Conservation (phyloP, 2,113 vertebrate genomes). For the Sakesphorus luctuosus region DNA sequence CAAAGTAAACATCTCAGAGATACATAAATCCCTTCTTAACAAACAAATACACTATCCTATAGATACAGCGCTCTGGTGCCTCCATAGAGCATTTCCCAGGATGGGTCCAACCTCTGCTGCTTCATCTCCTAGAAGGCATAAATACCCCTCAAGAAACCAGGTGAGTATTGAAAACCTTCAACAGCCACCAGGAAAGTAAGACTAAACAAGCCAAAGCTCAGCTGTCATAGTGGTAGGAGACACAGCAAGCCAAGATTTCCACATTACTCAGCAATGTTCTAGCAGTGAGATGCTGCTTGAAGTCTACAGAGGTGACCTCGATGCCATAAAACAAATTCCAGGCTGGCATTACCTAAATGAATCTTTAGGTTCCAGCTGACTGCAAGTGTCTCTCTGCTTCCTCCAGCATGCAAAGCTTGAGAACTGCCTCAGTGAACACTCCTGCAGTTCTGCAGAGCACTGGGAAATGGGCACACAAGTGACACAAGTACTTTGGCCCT, state of each 20-base stretch:
- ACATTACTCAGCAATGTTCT: background rate
- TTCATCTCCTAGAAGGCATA: constrained; percentile 38
- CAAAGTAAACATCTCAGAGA: constrained; percentile 32
- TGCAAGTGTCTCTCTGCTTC: background rate
- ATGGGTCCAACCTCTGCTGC: constrained; percentile 34
- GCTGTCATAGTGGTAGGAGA: constrained; percentile 5
- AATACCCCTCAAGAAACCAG: constrained; percentile 62
- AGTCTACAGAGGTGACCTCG: background rate
- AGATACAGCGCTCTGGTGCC: background rate
- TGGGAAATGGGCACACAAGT: background rate
- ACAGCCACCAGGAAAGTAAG: constrained; percentile 53
- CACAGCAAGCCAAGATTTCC: background rate
- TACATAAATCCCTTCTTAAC: background rate
- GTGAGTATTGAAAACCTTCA: constrained; percentile 60
- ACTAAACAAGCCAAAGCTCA: constrained; percentile 61
- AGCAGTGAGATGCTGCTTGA: background rate
- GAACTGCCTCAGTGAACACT: background rate
- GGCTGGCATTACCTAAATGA: background rate
- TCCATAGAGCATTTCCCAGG: constrained; percentile 15
- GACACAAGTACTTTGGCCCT: background rate
- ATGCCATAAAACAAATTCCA: background rate
- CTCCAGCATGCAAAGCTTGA: background rate
- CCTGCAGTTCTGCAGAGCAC: background rate
- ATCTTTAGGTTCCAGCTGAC: background rate
- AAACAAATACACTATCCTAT: background rate